Evolutionary conservation across 2,888 invertebrate genomes (phyloP).

Genomic region (Ectropis crepuscularia): DNA sequence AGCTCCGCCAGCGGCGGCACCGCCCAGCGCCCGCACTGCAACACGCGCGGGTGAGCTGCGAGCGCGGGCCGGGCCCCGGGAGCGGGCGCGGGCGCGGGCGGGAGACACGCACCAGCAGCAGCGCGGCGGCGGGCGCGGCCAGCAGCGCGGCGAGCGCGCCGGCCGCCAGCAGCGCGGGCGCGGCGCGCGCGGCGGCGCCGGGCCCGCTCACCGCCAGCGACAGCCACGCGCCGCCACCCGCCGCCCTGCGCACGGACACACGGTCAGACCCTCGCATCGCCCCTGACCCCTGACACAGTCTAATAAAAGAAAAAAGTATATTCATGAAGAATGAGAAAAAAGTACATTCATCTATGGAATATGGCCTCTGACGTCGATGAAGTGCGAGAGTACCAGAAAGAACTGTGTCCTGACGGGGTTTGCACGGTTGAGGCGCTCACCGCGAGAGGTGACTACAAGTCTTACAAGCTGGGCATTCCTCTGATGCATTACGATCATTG

Average conservation of each 20-base stretch:
- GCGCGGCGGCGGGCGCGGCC: constrained; percentile 56
- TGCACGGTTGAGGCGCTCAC: no score
- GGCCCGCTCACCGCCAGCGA: constrained; percentile 59
- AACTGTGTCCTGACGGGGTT: no score
- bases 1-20: constrained; percentile 27
- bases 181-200: constrained; percentile 45
- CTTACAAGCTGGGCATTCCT: no score
- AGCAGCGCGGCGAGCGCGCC: constrained; percentile 48
- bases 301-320: no score
- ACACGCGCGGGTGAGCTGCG: constrained; percentile 58
- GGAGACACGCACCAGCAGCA: constrained; percentile 55
- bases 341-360: no score
- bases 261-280: no score
- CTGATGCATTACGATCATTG: no score
- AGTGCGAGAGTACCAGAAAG: no score
- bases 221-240: constrained; percentile 70
- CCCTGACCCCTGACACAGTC: no score
- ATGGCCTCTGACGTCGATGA: no score
- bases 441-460: no score
- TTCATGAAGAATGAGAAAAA: no score
- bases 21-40: constrained; percentile 51
- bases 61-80: background rate
- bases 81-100: constrained; percentile 6
- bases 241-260: constrained; percentile 49
- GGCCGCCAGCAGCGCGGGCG: constrained; percentile 39